A percentile compares a stretch with the other conserved stretches of the same genome.
Conservation (phyloP, 2,113 vertebrate species). For the Pluvialis apricaria region DNA sequence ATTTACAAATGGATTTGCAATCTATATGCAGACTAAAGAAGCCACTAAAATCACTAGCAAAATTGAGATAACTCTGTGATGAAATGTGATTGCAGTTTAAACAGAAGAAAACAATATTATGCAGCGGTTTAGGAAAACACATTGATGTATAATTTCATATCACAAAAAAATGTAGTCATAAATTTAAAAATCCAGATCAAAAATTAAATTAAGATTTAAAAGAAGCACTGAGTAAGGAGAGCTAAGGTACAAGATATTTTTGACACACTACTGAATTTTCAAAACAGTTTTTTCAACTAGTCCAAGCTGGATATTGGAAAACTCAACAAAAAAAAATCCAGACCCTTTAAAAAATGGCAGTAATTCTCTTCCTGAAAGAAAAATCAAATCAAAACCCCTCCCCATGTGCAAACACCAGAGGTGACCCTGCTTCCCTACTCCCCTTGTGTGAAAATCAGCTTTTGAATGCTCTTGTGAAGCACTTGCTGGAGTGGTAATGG, state of each 20-base stretch:
- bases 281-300: not conserved
- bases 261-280: not conserved
- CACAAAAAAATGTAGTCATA: not conserved
- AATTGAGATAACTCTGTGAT: not conserved
- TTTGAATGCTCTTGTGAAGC: not conserved
- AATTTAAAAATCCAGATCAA: not conserved
- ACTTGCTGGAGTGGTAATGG: not conserved
- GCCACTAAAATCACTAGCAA: not conserved
- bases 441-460: not conserved
- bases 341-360: not conserved
- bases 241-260: not conserved
- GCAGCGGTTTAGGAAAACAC: not conserved
- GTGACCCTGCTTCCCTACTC: not conserved
- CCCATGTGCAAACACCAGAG: not conserved
- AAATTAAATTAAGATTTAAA: not conserved
- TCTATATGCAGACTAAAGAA: not conserved
- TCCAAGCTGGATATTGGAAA: not conserved
- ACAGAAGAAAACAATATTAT: not conserved
- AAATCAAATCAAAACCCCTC: not conserved
- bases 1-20: not conserved
- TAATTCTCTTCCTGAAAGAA: not conserved
- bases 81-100: not conserved
- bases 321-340: fast-evolving
- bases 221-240: not conserved
- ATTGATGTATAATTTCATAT: not conserved